Evolutionary conservation across 2,113 vertebrate species (phyloP).

Genomic region (Piprites chloris): DNA sequence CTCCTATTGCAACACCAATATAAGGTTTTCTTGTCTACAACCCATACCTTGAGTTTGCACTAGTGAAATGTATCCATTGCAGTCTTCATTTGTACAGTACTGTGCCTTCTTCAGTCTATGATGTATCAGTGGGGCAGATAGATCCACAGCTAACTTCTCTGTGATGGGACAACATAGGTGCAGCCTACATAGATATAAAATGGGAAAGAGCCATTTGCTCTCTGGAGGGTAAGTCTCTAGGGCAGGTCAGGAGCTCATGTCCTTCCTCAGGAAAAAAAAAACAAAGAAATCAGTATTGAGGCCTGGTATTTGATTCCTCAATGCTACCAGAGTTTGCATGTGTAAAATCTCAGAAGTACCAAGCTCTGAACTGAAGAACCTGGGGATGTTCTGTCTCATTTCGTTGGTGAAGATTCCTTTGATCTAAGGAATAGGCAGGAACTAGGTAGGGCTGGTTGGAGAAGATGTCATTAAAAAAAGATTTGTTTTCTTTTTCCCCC

Average conservation of each 20-base stretch:
- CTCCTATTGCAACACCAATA: neutral
- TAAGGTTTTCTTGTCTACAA: neutral
- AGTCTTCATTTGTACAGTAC: neutral
- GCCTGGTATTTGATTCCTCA: neutral
- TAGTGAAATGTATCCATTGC: neutral
- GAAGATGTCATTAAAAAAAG: neutral
- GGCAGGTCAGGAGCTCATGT: neutral
- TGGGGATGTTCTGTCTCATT: neutral
- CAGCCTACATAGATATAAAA: neutral
- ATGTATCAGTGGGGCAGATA: neutral
- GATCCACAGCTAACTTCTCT: neutral
- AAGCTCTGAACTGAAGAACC: neutral
- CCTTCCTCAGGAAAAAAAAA: neutral
- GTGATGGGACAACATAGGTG: fast-evolving
- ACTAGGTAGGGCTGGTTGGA: neutral
- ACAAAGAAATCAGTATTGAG: neutral
- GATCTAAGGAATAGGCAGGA: neutral
- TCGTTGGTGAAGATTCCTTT: too few species aligned
- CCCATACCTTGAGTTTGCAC: neutral
- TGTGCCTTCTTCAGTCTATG: neutral
- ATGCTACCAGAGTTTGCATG: neutral
- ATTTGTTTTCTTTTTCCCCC: neutral
- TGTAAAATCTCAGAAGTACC: neutral
- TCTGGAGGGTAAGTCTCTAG: neutral
- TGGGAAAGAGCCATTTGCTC: neutral